These are phyloP conservation scores for Folsomia candida DNA, from an alignment of 2,888 invertebrate species.

Conservation along the genomic window DNA sequence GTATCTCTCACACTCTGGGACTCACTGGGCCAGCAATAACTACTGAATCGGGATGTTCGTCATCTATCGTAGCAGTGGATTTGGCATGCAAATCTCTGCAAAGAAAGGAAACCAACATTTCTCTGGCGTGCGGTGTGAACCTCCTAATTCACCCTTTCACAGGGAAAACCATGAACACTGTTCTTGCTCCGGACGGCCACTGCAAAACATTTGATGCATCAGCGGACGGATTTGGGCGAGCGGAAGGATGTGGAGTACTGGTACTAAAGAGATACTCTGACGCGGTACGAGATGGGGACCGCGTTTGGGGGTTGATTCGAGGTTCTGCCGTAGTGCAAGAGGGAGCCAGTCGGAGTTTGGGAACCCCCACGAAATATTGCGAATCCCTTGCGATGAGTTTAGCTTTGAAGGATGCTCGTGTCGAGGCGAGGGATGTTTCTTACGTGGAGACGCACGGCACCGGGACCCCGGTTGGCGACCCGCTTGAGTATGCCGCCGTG, in stretches of 20 bases:
- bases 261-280: slow-evolving; percentile 19
- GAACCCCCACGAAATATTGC: slow-evolving; percentile 19
- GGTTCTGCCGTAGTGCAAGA: slow-evolving; percentile 24
- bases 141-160: slow-evolving; percentile 20
- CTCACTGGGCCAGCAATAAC: slow-evolving; percentile 14
- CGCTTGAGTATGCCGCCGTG: slow-evolving; percentile 32
- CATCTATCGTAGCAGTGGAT: slow-evolving; percentile 18
- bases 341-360: slow-evolving; percentile 18
- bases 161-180: slow-evolving; percentile 9
- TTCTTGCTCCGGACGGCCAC: slow-evolving; percentile 26
- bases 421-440: slow-evolving; percentile 8
- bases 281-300: slow-evolving; percentile 16
- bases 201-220: slow-evolving; percentile 24
- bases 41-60: slow-evolving; percentile 22
- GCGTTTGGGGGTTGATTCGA: slow-evolving; percentile 20
- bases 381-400: slow-evolving; percentile 17
- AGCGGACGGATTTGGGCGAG: slow-evolving; percentile 22
- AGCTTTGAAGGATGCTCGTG: slow-evolving; percentile 17
- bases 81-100: slow-evolving; percentile 20
- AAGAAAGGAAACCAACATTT: slow-evolving; percentile 2
- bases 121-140: slow-evolving; percentile 14
- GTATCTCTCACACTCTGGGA: slow-evolving; percentile 20
- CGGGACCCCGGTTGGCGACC: slow-evolving; percentile 32
- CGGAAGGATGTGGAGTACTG: slow-evolving; percentile 15
- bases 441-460: slow-evolving; percentile 33